phyloP scores from a whole-genome alignment of 2,888 invertebrate genomes.

The Ceraclea dissimilis region DNA sequence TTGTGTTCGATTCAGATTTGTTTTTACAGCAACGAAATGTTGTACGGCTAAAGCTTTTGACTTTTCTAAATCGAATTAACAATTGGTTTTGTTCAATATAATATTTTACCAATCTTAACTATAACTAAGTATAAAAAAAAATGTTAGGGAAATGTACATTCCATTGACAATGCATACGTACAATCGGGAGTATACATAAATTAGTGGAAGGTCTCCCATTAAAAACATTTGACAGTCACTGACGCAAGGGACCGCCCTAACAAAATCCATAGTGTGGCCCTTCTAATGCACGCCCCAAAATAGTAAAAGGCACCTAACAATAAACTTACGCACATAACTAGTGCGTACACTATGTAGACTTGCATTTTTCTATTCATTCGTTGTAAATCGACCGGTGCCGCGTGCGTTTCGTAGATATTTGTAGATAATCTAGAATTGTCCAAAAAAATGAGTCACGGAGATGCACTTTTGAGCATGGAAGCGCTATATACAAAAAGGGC shows the following conservation, averaged over 20 bases:
- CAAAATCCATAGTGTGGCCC: constrained; percentile 4
- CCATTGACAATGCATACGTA: no score
- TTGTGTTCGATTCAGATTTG: no score
- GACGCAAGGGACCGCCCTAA: constrained; percentile 10
- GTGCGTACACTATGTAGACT: neutral
- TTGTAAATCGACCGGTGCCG: neutral
- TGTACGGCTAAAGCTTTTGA: no score
- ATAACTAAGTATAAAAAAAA: no score
- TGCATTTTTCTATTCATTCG: neutral
- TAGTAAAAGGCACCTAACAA: neutral
- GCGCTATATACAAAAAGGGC: no score
- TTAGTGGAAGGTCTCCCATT: neutral
- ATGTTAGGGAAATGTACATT: no score
- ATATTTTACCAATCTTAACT: no score
- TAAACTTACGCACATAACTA: neutral
- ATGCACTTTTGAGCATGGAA: no score
- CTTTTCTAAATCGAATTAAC: no score
- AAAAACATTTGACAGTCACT: neutral
- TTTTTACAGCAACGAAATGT: no score
- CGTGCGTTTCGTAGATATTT: neutral
- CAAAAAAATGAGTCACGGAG: neutral
- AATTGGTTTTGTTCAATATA: no score
- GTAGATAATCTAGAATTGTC: neutral
- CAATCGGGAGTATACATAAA: no score
- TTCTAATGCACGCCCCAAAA: neutral